Base-by-base conservation (phyloP, 2,113 vertebrate genomes). In the Oxygymnocypris stewartii region DNA sequence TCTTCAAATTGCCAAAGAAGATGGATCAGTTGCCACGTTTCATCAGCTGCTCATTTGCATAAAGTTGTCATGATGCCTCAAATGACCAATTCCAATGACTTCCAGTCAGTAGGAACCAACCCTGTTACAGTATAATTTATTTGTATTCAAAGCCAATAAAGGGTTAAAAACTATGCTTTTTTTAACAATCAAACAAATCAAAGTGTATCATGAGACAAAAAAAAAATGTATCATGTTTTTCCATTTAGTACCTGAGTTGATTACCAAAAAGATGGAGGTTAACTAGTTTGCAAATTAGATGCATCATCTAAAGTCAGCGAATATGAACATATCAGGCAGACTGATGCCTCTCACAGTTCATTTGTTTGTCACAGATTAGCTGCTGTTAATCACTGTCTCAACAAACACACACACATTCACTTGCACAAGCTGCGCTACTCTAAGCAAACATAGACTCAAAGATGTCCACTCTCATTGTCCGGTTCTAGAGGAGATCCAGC, bases 371-470 rank as follows among this genome's bases (percentile, higher is more conserved):
- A 65, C 37, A 65, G 59, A 81, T 63, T 59, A 79, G 40, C 31
- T 40, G 18, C 49, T 79, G 78, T 59, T 79, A 54, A 57, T 79
- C 76, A 57, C 49, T 54, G 25, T 57, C 59, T 47, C 20, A 18
- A 65, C 79, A 54, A 13, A 75, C 42, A 16, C 63, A 67, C 25
- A 67, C 49, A 73, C 47, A 73, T 12, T 7, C 59, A 40, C 35
- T 35, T 13, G 9, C 23, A 75, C 31, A 75, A 57, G 10, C 74
- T 16, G 31, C n/a, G 20, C 37, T 84, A 67, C 28, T 63, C 57
- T 67, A 57, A 57, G n/a, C 59, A 87, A 82, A 82, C 79, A 78
- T 13, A 20, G 14, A 69, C 63, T 42, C 65, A 59, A 81, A 86
- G 35, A 59, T 63, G 78, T 74, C 78, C 23, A 42, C n/a, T 74